Evolutionary conservation across 2,113 vertebrate genomes (phyloP), one percentile per base, ranked within the genome.

Genomic region (Stomatorhinus ivindoensis): DNA sequence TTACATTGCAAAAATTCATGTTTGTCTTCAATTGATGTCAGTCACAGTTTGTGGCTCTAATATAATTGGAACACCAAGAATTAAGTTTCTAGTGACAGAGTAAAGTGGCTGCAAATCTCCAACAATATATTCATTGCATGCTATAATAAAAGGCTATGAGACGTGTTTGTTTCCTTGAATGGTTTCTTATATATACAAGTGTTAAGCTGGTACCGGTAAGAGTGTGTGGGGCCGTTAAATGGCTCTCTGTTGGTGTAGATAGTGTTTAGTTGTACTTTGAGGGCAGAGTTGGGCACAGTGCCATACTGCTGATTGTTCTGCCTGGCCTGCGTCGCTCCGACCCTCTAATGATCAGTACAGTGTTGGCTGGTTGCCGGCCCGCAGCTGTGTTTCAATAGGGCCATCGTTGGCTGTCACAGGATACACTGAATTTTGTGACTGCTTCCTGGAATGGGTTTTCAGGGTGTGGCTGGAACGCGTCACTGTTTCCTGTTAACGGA

Each of bases 231-330:
- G 61, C 53, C 4, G 88, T 51, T 44, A 88, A 76, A 86, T 84
- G 86, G 27, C n/a, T 47, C 85, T 89, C 35, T 84, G 87, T 85
- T 17, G 44, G 39, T 65, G 80, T 86, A 87, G 48, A 90, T 91
- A 93, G 88, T 89, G 88, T 24, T 91, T 89, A 91, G 88, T 91
- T 92, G 91, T 93, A 88, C 90, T 69, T 46, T 85, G 27, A 91
- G 89, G 88, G 90, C 51, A 2, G 31, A n/a, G 0, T 58, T 94
- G 92, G 88, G 93, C 90, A 91, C 2, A 88, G 27, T 61, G 92
- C 92, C 94, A 94, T 65, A 91, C 94, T 92, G 88, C 92, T 92
- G 90, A 94, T 92, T 94, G 92, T 94, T 94, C 92, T 93, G 89
- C 92, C 90, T 80, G 87, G 15, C 92, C 46, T 88, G 88, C 89